Evolutionary conservation across 2,797 vertebrate species (phyloP), one percentile per base, ranked within the genome.

Genomic region (Phylloscopus collybita): DNA sequence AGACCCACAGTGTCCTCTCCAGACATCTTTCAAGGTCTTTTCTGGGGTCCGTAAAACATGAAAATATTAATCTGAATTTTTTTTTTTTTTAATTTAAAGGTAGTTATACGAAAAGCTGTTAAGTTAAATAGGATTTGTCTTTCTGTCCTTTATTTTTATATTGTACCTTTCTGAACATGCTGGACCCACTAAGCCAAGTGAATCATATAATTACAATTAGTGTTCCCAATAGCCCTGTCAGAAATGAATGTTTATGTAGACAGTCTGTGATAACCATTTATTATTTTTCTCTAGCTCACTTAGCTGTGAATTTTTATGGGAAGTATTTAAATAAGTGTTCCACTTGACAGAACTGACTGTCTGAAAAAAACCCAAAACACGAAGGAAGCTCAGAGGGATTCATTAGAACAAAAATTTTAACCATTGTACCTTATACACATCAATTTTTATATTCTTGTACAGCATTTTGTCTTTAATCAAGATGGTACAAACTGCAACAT

Each of bases 311-410:
- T 45, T 95, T 95, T 97, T 91, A 92, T 51, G 29, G 59, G 79
- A 92, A 87, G 8, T 34, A 79, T 96, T 96, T 91, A 94, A 94
- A 78, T 60, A 88, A 90, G 59, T 86, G 61, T 92, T 95, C 79
- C 40, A 80, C 66, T 91, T 92, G 51, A 56, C 71, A 59, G 53
- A 90, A 86, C 54, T 4, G 44, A 75, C 12, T 90, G 22, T 13
- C 34, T 81, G 47, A 94, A 95, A 72, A 88, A 89, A 40, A 13
- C 29, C 11, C 11, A 49, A 51, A 79, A 80, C 72, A 83, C 2
- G 0, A 40, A 90, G 22, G 30, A 91, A 91, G 16, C 36, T 82
- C 88, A 72, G 36, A 78, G 90, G 79, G 73, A 91, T 90, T 90
- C 65, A 83, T 83, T 75, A 85, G 38, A 64, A 76, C 16, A 73